Evolutionary conservation across 1,140 invertebrate genomes (phyloP).

Genomic region (Apolygus lucorum): DNA sequence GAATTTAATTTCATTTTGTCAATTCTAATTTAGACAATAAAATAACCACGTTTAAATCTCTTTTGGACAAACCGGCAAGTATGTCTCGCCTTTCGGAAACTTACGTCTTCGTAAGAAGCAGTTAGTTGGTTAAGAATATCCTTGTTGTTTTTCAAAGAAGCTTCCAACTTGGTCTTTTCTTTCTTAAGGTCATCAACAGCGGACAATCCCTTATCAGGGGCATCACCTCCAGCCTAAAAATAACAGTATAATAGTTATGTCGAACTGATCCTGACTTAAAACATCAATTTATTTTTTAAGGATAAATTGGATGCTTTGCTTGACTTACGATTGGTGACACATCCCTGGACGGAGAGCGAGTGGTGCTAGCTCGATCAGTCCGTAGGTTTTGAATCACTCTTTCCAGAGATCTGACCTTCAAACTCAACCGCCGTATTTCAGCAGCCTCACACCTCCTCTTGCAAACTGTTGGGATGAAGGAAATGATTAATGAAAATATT

Average conservation of each 20-base stretch:
- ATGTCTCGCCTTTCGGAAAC: too few relatives aligned
- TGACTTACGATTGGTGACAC: neutral
- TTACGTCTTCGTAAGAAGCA: neutral
- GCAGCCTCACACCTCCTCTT: neutral
- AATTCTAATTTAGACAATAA: too few relatives aligned
- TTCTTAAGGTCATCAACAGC: neutral
- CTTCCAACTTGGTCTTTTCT: neutral
- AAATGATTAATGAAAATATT: too few relatives aligned
- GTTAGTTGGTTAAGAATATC: neutral
- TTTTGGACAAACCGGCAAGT: too few relatives aligned
- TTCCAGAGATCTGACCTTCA: neutral
- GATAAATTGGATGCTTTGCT: too few relatives aligned
- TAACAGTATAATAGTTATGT: too few relatives aligned
- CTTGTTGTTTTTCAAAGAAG: neutral
- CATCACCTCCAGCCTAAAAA: neutral
- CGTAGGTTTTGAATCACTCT: neutral
- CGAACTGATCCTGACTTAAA: too few relatives aligned
- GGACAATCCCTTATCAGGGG: neutral
- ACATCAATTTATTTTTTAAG: too few relatives aligned
- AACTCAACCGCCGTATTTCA: conserved; percentile 4
- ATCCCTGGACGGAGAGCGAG: neutral
- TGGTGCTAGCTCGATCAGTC: neutral
- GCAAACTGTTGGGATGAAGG: neutral
- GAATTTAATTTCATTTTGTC: too few relatives aligned
- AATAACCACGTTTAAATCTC: too few relatives aligned